Evolutionary conservation across 64 coral and sea anemone genomes (phyloP).

Genomic region (Catalaphyllia jardinei): DNA sequence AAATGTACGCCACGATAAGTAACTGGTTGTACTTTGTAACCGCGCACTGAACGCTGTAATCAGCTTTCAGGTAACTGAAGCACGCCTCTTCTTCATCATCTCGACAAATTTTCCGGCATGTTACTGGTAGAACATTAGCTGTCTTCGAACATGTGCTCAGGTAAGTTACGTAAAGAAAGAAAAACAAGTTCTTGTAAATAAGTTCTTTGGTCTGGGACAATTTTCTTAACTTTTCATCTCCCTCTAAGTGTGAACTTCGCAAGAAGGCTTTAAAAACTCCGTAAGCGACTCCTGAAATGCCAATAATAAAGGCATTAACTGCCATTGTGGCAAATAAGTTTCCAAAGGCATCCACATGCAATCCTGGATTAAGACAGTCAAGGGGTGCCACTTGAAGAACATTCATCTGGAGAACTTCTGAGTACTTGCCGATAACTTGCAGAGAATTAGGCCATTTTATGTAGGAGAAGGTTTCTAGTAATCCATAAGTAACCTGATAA

Average conservation of each 20-base stretch:
- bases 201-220: slow-evolving; percentile 13
- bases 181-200: slow-evolving; percentile 26
- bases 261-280: neutral
- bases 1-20: neutral
- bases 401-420: slow-evolving; percentile 6
- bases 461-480: neutral
- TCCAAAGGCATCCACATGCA: neutral
- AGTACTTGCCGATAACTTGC: neutral
- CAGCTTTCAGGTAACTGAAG: slow-evolving; percentile 12
- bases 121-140: slow-evolving; percentile 31
- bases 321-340: slow-evolving; percentile 16
- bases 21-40: neutral
- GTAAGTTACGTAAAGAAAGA: slow-evolving; percentile 30
- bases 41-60: slow-evolving; percentile 24
- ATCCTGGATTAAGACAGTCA: neutral
- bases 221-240: neutral
- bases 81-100: neutral
- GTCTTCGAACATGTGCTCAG: slow-evolving; percentile 26
- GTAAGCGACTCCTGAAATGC: neutral
- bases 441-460: slow-evolving; percentile 12
- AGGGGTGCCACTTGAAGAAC: neutral
- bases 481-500: slow-evolving; percentile 3
- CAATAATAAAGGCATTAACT: slow-evolving; percentile 8
- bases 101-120: slow-evolving; percentile 49
- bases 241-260: neutral